Conservation (phyloP, 2,888 invertebrate species). For the Aethes cnicana region DNA sequence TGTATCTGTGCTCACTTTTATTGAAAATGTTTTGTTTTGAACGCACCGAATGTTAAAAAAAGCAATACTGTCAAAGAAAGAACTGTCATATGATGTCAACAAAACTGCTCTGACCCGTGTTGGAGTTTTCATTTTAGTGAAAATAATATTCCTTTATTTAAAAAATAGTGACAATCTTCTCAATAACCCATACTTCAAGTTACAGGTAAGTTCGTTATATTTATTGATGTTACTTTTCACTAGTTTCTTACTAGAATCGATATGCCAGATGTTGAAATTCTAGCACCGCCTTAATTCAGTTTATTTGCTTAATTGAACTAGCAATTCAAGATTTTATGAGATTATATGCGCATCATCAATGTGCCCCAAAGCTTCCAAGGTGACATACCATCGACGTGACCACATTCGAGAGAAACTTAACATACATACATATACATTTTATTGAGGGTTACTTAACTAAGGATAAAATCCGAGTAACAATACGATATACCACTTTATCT, state of each 20-base stretch:
- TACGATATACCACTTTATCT: no score
- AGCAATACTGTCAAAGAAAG: background rate
- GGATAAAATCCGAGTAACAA: no score
- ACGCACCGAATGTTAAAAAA: background rate
- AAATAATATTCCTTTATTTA: background rate
- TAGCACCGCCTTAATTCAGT: background rate
- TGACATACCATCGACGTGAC: no score
- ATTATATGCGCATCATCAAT: background rate
- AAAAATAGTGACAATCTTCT: no score
- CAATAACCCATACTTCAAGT: no score
- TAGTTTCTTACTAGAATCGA: no score
- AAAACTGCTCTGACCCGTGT: conserved; percentile 8
- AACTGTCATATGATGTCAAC: conserved; percentile 25
- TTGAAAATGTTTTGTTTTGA: background rate
- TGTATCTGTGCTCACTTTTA: background rate
- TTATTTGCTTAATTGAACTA: conserved; percentile 14
- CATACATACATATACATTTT: no score
- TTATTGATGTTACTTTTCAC: background rate
- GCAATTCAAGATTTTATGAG: background rate
- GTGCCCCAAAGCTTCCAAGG: background rate
- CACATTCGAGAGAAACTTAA: no score
- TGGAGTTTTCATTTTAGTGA: background rate
- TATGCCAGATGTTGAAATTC: conserved; percentile 2
- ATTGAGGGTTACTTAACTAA: no score
- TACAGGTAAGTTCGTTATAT: background rate